Percentiles rank a stretch among this genome's conserved stretches.
phyloP scores from a whole-genome alignment of 2,797 vertebrate species.

The Perodicticus potto region DNA sequence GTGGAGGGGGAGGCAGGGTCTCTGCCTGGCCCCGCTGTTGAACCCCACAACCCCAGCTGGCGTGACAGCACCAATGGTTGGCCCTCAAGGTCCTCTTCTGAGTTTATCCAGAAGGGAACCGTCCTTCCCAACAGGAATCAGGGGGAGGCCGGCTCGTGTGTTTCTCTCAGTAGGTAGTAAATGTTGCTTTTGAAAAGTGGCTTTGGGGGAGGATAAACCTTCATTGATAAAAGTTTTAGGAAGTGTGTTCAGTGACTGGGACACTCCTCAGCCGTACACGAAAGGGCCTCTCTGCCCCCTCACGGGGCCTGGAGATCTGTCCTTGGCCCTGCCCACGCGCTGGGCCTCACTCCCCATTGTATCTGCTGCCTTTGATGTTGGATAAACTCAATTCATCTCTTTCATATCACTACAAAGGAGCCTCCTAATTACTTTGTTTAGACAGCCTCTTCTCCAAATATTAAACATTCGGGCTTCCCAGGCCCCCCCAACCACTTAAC shows the following conservation, averaged over 20 bases:
- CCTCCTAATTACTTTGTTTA: slow-evolving; percentile 86
- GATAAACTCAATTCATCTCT: slow-evolving; percentile 80
- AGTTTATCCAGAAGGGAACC: background rate
- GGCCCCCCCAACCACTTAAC: slow-evolving; percentile 77
- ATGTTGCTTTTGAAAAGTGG: background rate
- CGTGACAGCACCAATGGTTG: fast-evolving
- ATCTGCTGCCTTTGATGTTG: slow-evolving; percentile 85
- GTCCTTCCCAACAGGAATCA: fast-evolving
- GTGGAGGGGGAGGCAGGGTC: background rate
- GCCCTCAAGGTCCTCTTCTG: background rate
- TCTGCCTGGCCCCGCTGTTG: background rate
- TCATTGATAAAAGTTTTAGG: background rate
- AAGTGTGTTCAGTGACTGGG: background rate
- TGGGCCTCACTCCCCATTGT: slow-evolving; percentile 79
- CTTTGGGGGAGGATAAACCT: background rate
- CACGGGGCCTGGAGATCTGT: background rate
- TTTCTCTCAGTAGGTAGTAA: background rate
- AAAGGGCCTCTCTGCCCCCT: background rate
- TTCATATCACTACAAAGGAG: slow-evolving; percentile 86
- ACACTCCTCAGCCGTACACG: background rate
- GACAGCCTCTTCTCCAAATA: slow-evolving; percentile 86
- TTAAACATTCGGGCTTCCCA: slow-evolving; percentile 86
- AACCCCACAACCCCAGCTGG: background rate
- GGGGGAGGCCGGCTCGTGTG: background rate
- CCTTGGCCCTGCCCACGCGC: slow-evolving; percentile 22